Evolutionary conservation across 64 coral and sea anemone species (phyloP), one percentile per base, ranked within the genome.

Genomic region (Montipora efflorescens): DNA sequence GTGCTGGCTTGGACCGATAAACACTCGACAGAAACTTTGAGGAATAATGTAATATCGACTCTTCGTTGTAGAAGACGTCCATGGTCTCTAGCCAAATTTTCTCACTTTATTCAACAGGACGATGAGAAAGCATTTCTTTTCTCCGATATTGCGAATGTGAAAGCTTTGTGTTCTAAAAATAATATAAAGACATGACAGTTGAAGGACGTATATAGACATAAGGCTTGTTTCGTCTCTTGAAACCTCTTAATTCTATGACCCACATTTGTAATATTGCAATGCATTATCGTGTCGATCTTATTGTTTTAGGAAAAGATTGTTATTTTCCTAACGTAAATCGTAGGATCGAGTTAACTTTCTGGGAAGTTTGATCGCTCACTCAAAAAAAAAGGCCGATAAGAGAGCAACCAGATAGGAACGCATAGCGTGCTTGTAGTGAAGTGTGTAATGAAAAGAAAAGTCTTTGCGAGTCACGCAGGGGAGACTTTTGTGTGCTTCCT

Each of bases 191-290:
- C 18, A 5, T 71, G 28, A 36, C 28, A 23, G 20, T 71, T 71
- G 19, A 5, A 18, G 68, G 68, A n/a, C 68, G 68, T 71, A 71
- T 71, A 71, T 71, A 71, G 68, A 71, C 68, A 71, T 5, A 5
- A 71, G 19, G 68, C 68, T 23, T 19, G 68, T 71, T 71, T 71
- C 68, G 68, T 71, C 68, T 71, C 68, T 71, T 71, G 68, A 71
- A 22, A 18, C 68, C 68, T 71, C 68, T 71, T 23, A 71, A 71
- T 20, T 71, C 20, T 28, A 71, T 71, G 3, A n/a, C 20, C 5
- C 21, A 71, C 16, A 23, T 4, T 18, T 71, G 68, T 7, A 5
- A 71, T 71, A 71, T 8, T 71, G 18, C 4, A 71, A 21, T 71
- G 18, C 4, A 71, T 71, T 71, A 15, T 71, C 68, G 21, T 23